A percentile compares a stretch with the other conserved stretches of the same genome.
These are phyloP conservation scores for Zaprionus lachaisei DNA, from an alignment of 1,140 invertebrate genomes.

Conservation along the genomic window DNA sequence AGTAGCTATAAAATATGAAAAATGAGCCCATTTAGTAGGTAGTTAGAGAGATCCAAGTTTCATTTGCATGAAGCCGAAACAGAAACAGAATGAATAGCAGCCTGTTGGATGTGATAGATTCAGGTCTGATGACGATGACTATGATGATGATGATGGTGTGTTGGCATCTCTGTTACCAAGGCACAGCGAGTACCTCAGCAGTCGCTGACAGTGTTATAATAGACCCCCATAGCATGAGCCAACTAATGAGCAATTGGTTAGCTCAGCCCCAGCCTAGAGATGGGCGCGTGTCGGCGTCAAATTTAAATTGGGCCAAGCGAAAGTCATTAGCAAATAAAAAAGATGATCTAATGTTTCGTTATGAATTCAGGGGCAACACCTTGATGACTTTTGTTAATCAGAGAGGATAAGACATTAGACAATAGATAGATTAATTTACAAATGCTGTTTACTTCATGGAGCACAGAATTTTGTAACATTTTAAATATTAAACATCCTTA, in stretches of 20 bases:
- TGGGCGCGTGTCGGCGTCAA: slow-evolving; percentile 6
- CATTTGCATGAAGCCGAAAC: slow-evolving; percentile 68
- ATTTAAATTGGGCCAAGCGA: slow-evolving; percentile 6
- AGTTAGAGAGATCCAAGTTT: slow-evolving; percentile 60
- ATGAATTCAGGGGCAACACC: background rate
- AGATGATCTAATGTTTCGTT: background rate
- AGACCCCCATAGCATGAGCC: slow-evolving; percentile 25
- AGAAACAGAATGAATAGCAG: slow-evolving; percentile 37
- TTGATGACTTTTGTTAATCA: background rate
- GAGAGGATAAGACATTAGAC: background rate
- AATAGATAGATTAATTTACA: background rate
- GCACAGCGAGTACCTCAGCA: slow-evolving; percentile 20
- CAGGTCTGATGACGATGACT: background rate
- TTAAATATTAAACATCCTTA: no score
- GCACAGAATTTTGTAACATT: background rate
- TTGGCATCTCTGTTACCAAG: slow-evolving; percentile 18
- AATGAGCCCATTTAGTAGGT: slow-evolving; percentile 79
- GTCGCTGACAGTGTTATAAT: slow-evolving; percentile 66
- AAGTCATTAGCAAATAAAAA: background rate
- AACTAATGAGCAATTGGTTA: slow-evolving; percentile 76
- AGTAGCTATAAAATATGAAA: slow-evolving; percentile 82
- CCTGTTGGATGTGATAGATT: slow-evolving; percentile 49
- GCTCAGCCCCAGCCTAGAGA: slow-evolving; percentile 28
- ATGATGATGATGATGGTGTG: slow-evolving; percentile 36
- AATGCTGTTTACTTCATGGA: background rate